A percentile compares a stretch with the other conserved stretches of the same genome.
phyloP scores from a whole-genome alignment of 2,797 vertebrate genomes.

The Gorsachius magnificus region DNA sequence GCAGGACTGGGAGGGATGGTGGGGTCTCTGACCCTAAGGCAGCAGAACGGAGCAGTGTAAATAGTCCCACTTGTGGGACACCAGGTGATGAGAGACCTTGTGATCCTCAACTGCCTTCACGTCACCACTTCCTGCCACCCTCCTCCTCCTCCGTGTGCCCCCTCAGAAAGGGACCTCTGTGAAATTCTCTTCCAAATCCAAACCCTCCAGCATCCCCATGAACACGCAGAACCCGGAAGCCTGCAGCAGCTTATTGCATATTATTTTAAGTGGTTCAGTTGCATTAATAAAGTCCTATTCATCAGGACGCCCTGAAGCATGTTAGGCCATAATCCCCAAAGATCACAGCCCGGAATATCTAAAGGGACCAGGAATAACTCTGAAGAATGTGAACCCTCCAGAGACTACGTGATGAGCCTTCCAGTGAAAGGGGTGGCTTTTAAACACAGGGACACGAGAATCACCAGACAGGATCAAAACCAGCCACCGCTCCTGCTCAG shows the following conservation, averaged over 20 bases:
- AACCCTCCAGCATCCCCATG: not conserved
- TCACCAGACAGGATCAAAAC: not conserved
- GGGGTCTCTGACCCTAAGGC: not conserved
- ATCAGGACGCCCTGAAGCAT: not conserved
- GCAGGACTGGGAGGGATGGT: not conserved
- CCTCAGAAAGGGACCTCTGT: not conserved
- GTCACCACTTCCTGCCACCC: conserved; percentile 14
- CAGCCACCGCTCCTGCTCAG: not conserved
- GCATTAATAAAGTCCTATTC: not conserved
- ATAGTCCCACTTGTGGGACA: not conserved
- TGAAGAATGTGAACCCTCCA: not conserved
- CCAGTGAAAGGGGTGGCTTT: not conserved
- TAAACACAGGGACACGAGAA: not conserved
- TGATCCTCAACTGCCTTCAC: not conserved
- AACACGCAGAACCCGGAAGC: not conserved
- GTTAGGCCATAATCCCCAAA: not conserved
- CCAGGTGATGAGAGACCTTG: not conserved
- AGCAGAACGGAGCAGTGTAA: rapidly evolving
- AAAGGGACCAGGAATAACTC: conserved; percentile 8
- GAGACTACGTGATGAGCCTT: not conserved
- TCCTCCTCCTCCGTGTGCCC: not conserved
- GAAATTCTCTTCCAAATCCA: not conserved
- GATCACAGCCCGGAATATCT: conserved; percentile 2
- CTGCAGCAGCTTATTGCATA: not conserved
- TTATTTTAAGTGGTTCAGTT: not conserved